Base-by-base conservation (phyloP, 2,888 invertebrate species). In the Allacma fusca region DNA sequence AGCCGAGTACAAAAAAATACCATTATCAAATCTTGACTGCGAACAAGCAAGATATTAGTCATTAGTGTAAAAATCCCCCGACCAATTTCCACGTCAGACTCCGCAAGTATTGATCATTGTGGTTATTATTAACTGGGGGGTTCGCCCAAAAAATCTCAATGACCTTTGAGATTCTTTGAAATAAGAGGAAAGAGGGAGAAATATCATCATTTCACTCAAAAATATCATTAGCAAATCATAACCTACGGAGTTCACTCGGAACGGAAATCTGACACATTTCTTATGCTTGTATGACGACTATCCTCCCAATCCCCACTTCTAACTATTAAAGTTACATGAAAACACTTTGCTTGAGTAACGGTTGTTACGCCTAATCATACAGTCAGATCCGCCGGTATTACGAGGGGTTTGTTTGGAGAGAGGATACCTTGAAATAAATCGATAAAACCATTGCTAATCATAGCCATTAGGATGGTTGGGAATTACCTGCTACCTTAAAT, bases 131-230 rank as follows among this genome's bases (percentile, higher is more conserved):
- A 62, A 23, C 24, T 26, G 62, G 16, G 62, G 62, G 62, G 28
- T 24, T 67, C 67, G 67, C 44, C 70, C 69, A 62, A 76, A 70
- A 65, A 76, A 57, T 70, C 57, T 76, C 70, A 76, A 70, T 76
- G 70, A 76, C 76, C 70, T 70, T 43, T 44, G 59, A 43, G 5
- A 34, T 34, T 34, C 34, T 7, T 34, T 7, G 34, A 34, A 34
- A 24, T 26, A 62, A 16, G 19, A 62, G 26, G 23, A 2, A 2
- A 13, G 19, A 62, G 62, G 62, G n/a, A n/a, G n/a, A n/a, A n/a
- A n/a, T n/a, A n/a, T n/a, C n/a, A n/a, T n/a, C n/a, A n/a, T n/a
- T 19, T 23, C 62, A 57, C 2, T 24, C 5, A 50, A 50, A 50
- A 50, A 50, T 50, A 50, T 50, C 50, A 50, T 50, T 50, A 50